Percentiles rank a stretch among this genome's conserved stretches.
Conservation (phyloP, 2,888 invertebrate genomes). For the Eurytoma adleriae region DNA sequence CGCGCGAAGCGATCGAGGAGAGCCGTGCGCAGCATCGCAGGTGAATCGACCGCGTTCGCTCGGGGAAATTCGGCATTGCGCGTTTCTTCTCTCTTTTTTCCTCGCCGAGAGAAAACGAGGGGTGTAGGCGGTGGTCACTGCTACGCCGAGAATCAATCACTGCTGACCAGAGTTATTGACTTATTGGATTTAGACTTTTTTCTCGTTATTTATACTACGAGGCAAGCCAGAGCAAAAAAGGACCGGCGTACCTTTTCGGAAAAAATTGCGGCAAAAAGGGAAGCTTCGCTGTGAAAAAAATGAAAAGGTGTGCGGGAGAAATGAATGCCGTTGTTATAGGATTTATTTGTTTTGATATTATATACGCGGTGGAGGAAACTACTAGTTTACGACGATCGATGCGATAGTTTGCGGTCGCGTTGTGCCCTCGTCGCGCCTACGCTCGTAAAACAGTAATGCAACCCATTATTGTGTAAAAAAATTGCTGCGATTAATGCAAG, state of each 20-base stretch:
- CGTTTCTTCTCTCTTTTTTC: not conserved
- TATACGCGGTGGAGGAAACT: not conserved
- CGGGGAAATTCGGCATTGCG: slow-evolving; percentile 3
- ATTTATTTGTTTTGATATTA: slow-evolving; percentile 21
- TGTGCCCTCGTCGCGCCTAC: no score
- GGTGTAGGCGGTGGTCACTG: slow-evolving; percentile 56
- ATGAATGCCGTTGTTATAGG: slow-evolving; percentile 16
- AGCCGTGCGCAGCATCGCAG: slow-evolving; percentile 36
- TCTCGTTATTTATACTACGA: slow-evolving; percentile 40
- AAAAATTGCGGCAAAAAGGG: slow-evolving; percentile 31
- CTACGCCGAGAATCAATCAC: slow-evolving; percentile 66
- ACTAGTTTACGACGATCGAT: not conserved
- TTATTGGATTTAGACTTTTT: slow-evolving; percentile 64
- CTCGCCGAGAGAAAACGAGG: slow-evolving; percentile 16
- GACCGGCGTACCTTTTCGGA: slow-evolving; percentile 53
- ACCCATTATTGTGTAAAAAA: no score
- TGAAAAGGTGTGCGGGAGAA: slow-evolving; percentile 18
- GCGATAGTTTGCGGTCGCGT: no score
- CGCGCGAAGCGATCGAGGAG: slow-evolving; percentile 2
- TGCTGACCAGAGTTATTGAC: slow-evolving; percentile 61
- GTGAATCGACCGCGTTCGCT: slow-evolving; percentile 28
- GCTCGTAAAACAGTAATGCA: no score
- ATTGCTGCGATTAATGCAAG: no score
- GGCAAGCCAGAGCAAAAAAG: slow-evolving; percentile 47
- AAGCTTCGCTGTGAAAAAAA: not conserved